phyloP scores from a whole-genome alignment of 1,140 invertebrate genomes.

The Atta texana region DNA sequence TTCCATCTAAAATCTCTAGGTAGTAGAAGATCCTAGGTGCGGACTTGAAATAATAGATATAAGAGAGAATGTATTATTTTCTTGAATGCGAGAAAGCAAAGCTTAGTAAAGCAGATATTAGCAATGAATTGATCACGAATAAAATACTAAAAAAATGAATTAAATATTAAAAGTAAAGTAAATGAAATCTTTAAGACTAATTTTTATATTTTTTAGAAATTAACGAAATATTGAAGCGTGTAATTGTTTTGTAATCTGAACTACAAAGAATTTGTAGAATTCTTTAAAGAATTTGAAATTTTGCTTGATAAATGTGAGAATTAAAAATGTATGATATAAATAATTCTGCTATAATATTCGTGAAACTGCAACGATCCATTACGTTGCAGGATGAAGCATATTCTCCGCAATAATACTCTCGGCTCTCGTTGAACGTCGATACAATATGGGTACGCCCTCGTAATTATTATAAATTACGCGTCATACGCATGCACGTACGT shows the following conservation, averaged over 20 bases:
- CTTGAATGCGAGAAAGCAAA: background rate
- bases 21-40: background rate
- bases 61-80: conserved; percentile 14
- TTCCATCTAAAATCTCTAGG: background rate
- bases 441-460: conserved; percentile 45
- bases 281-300: background rate
- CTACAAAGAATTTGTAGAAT: no score
- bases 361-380: conserved; percentile 4
- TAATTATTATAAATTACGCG: conserved; percentile 79
- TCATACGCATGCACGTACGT: conserved; percentile 50
- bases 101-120: background rate
- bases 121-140: background rate
- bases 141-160: background rate
- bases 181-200: background rate
- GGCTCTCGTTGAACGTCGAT: conserved; percentile 45
- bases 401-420: conserved; percentile 52
- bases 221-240: background rate
- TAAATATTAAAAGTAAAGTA: background rate
- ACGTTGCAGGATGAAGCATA: conserved; percentile 21
- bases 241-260: no score
- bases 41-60: background rate
- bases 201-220: background rate
- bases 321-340: background rate
- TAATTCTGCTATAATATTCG: conserved; percentile 6
- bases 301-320: background rate